Conservation (phyloP, 2,113 vertebrate species). For the Lepus timidus region DNA sequence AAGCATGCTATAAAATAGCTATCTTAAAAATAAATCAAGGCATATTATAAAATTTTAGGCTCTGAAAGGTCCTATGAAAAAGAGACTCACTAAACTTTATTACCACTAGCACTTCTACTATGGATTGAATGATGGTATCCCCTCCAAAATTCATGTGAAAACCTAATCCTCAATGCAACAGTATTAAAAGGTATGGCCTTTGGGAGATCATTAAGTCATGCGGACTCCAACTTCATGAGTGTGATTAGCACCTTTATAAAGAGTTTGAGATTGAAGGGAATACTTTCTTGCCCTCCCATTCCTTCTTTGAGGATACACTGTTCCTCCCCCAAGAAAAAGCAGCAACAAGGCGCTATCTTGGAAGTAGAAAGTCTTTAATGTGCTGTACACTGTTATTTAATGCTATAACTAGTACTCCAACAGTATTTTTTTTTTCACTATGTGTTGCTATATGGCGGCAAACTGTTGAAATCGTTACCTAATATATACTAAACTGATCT, state of each 20-base stretch:
- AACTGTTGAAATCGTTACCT: too few species aligned
- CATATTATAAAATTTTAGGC: conserved; percentile 35
- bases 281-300: neutral
- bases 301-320: neutral
- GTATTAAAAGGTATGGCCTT: neutral
- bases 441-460: too few species aligned
- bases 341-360: neutral
- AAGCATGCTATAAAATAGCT: neutral
- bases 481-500: too few species aligned
- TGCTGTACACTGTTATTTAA: too few species aligned
- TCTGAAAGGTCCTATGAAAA: conserved; percentile 15
- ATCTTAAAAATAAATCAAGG: neutral
- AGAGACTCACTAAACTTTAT: conserved; percentile 23
- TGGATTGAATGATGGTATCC: neutral
- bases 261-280: neutral
- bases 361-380: neutral
- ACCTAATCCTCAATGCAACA: neutral
- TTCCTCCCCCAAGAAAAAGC: neutral
- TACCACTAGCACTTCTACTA: neutral
- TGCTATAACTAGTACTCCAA: too few species aligned
- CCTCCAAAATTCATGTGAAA: neutral
- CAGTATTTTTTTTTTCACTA: too few species aligned
- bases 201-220: neutral
- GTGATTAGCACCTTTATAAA: neutral
- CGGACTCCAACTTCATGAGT: neutral